phyloP scores from a whole-genome alignment of 2,797 vertebrate genomes.

The Heliangelus exortis region DNA sequence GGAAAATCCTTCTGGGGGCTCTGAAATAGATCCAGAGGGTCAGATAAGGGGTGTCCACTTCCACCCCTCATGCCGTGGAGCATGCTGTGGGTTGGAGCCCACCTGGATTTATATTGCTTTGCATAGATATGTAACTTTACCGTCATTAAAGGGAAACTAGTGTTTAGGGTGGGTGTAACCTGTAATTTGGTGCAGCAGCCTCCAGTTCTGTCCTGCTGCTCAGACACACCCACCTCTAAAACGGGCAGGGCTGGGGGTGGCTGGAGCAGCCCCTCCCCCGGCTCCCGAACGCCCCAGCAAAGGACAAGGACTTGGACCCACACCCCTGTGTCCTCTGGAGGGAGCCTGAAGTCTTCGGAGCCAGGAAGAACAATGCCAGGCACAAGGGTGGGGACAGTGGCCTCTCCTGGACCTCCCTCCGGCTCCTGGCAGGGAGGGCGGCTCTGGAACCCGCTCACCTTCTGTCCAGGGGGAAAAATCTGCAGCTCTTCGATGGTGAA shows the following conservation, averaged over 20 bases:
- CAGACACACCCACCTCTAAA: not conserved
- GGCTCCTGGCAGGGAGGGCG: not conserved
- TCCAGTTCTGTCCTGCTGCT: not conserved
- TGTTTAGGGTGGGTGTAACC: not conserved
- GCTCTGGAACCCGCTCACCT: constrained; percentile 69
- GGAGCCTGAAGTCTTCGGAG: not conserved
- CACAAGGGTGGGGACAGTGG: not conserved
- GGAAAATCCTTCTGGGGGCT: constrained; percentile 85
- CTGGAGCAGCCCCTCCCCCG: accelerated
- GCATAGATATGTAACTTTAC: not conserved
- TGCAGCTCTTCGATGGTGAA: constrained; percentile 90
- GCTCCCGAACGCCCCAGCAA: not conserved
- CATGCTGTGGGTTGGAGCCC: not conserved
- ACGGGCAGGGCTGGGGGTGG: not conserved
- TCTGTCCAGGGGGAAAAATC: constrained; percentile 80
- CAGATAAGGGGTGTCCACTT: not conserved
- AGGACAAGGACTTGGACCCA: not conserved
- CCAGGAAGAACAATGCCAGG: not conserved
- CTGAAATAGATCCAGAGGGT: constrained; percentile 74
- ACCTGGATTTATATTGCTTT: accelerated
- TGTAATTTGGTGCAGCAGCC: not conserved
- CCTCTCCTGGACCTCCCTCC: not conserved
- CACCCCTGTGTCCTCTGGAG: not conserved
- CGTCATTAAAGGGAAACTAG: not conserved
- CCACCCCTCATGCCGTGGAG: not conserved